phyloP scores from a whole-genome alignment of 1,140 invertebrate species.

The Pseudomyrmex concolor region DNA sequence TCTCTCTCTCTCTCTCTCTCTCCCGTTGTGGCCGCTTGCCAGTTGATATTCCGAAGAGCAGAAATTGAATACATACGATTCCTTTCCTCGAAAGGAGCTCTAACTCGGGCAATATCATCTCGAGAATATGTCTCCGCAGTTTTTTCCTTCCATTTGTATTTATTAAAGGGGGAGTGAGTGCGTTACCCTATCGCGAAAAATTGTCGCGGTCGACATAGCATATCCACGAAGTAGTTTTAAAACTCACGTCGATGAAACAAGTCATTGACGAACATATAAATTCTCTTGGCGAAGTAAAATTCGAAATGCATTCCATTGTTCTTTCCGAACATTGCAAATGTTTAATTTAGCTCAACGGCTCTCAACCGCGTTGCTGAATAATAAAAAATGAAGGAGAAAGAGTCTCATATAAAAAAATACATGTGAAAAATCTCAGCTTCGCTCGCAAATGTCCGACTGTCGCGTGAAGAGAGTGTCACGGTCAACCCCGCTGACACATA shows the following conservation, averaged over 20 bases:
- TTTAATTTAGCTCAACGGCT: background rate
- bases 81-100: constrained; percentile 10
- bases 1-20: too few species aligned
- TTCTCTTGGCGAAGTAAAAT: background rate
- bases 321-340: too few species aligned
- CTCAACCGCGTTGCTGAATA: too few species aligned
- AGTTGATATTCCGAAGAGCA: constrained; percentile 65
- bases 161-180: background rate
- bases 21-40: constrained; percentile 59
- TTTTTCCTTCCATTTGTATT: background rate
- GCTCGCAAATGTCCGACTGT: too few species aligned
- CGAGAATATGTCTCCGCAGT: background rate
- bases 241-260: background rate
- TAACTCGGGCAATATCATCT: constrained; percentile 21
- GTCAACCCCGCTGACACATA: too few species aligned
- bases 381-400: too few species aligned
- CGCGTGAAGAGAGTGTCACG: too few species aligned
- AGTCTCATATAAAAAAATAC: too few species aligned
- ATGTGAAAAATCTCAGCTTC: too few species aligned
- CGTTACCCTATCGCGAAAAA: background rate
- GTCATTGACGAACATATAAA: background rate
- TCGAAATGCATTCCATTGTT: too few species aligned
- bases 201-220: background rate
- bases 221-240: background rate
- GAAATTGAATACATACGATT: constrained; percentile 67